phyloP scores from a whole-genome alignment of 2,797 vertebrate genomes.

The Gorsachius magnificus region DNA sequence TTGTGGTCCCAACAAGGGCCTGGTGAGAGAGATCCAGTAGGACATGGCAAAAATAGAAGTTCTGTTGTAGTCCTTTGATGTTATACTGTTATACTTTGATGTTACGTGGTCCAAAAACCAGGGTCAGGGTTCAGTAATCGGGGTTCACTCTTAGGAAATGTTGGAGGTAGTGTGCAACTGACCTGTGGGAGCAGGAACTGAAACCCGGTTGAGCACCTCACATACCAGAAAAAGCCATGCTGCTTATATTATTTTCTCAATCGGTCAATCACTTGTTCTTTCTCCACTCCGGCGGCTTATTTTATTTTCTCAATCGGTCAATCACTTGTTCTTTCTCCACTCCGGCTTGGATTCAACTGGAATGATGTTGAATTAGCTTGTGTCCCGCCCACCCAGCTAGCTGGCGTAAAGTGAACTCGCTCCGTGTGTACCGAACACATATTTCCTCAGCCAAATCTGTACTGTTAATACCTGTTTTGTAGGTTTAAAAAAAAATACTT shows the following conservation, averaged over 20 bases:
- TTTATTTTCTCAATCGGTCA: not conserved
- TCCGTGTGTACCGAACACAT: not conserved
- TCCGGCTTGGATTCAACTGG: not conserved
- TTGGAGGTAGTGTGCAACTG: not conserved
- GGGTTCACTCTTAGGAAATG: not conserved
- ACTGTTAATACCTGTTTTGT: not conserved
- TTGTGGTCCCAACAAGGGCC: not conserved
- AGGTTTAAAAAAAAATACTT: not conserved
- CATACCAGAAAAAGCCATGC: not conserved
- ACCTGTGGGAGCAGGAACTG: not conserved
- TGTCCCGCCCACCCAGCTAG: not conserved
- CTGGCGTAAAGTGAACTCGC: not conserved
- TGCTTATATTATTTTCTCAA: not conserved
- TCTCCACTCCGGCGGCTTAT: not conserved
- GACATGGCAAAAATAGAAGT: not conserved
- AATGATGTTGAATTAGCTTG: not conserved
- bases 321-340: not conserved
- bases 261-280: not conserved
- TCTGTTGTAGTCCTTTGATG: not conserved
- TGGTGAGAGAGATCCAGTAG: not conserved
- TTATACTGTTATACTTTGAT: not conserved
- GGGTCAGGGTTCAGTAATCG: not conserved
- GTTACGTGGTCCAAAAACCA: not conserved
- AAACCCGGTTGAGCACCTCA: not conserved
- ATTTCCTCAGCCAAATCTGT: not conserved